phyloP scores from a whole-genome alignment of 35 echinoderm and acorn worm genomes.

The Heliocidaris tuberculata region DNA sequence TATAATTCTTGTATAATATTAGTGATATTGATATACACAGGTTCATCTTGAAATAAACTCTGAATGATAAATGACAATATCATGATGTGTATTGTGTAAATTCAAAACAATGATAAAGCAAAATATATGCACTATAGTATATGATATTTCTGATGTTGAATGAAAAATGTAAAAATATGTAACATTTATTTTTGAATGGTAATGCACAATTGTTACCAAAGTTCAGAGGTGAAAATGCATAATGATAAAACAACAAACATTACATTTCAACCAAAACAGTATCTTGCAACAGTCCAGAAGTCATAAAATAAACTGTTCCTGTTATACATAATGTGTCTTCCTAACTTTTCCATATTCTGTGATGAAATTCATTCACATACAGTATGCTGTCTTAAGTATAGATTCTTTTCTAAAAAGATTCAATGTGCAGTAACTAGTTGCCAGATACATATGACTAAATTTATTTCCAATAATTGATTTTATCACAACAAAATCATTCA shows the following conservation, averaged over 20 bases:
- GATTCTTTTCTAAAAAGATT: no score
- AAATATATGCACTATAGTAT: neutral
- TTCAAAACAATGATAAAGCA: neutral
- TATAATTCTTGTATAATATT: neutral
- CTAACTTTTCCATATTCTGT: neutral
- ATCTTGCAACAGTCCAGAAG: no score
- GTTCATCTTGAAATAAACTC: no score
- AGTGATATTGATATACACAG: neutral
- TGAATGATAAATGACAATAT: neutral
- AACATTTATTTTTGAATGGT: neutral
- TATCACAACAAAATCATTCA: neutral
- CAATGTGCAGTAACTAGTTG: no score
- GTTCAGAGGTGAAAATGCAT: neutral
- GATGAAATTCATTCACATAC: neutral
- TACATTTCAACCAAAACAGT: neutral
- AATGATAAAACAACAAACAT: neutral
- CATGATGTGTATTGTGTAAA: neutral
- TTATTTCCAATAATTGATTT: neutral
- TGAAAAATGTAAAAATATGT: neutral
- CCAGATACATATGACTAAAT: neutral
- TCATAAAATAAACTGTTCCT: no score
- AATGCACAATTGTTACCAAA: neutral
- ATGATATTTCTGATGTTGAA: neutral
- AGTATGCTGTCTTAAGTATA: neutral
- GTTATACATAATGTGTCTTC: no score